Evolutionary conservation across 2,888 invertebrate genomes (phyloP), one percentile per base, ranked within the genome.

Genomic region (Phortica magna): DNA sequence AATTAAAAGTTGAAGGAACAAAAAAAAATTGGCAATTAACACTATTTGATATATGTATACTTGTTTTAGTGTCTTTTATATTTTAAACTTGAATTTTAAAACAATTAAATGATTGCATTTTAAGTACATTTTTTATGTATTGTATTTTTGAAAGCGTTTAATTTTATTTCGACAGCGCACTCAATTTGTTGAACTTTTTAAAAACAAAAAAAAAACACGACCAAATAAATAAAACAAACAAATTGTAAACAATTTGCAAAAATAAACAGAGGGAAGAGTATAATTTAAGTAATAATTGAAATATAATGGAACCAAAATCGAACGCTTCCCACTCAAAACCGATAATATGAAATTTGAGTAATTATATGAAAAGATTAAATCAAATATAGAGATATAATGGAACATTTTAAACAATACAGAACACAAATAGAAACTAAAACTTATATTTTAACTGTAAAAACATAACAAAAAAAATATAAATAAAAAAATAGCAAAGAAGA

Each of bases 251-350:
- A 42, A 43, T 22, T 19, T 19, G 43, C 42, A 68, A 19, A 17
- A 22, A 43, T 43, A 67, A 67, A 67, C 7, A 17, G 17, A 55
- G 14, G 14, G 6, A 65, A 39, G 75, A 77, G 74, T 19, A 64
- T 55, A n/a, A 61, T 61, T 17, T 74, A 76, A 73, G 75, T 64
- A 75, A 61, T 77, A 76, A 72, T 71, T 83, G 87, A 87, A 86
- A 90, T 88, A 83, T 88, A 89, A 89, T 87, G 89, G 89, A 90
- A 90, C 90, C 89, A 90, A 90, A 90, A 90, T 90, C 90, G 89
- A 90, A 90, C 90, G 90, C 90, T 90, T 90, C 90, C 90, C 90
- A 90, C 89, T 89, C 87, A 89, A 84, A 73, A 73, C 14, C 41
- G 61, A 73, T 61, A 73, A 61, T 64, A 76, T 55, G 64, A 79